Conservation (phyloP, 2,113 vertebrate species). For the Mormyrus iriodes region DNA sequence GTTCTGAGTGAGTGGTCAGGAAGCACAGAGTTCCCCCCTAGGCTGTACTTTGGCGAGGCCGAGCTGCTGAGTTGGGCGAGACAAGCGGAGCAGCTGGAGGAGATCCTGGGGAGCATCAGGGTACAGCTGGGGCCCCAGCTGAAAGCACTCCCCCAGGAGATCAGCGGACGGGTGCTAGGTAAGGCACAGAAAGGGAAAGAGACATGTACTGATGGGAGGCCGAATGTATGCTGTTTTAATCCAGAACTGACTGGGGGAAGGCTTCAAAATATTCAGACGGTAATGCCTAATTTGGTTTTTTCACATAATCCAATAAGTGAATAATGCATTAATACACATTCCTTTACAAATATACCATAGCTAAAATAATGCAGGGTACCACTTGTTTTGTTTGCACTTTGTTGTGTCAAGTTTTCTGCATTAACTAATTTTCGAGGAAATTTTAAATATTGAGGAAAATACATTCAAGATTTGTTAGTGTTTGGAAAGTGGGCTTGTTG, state of each 20-base stretch:
- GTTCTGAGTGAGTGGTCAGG: slow-evolving; percentile 76
- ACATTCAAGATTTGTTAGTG: not conserved
- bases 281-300: not conserved
- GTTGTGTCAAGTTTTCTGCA: not conserved
- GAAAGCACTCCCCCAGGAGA: slow-evolving; percentile 47
- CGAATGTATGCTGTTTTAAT: not conserved
- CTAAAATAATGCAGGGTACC: not conserved
- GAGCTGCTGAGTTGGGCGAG: slow-evolving; percentile 65
- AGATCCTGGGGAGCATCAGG: slow-evolving; percentile 56
- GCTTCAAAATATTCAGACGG: not conserved
- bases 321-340: not conserved
- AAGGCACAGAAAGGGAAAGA: slow-evolving; percentile 8
- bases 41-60: slow-evolving; percentile 57
- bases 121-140: slow-evolving; percentile 49
- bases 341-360: not conserved
- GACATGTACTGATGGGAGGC: not conserved
- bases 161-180: slow-evolving; percentile 66
- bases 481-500: not conserved
- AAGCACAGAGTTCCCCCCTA: slow-evolving; percentile 36
- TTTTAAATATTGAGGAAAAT: not conserved
- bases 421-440: not conserved
- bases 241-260: not conserved
- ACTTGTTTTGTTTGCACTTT: not conserved
- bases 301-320: not conserved
- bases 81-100: slow-evolving; percentile 65